Percentiles rank a stretch among this genome's conserved stretches.
phyloP scores from a whole-genome alignment of 2,888 invertebrate species.

The Epistrophe grossulariae region DNA sequence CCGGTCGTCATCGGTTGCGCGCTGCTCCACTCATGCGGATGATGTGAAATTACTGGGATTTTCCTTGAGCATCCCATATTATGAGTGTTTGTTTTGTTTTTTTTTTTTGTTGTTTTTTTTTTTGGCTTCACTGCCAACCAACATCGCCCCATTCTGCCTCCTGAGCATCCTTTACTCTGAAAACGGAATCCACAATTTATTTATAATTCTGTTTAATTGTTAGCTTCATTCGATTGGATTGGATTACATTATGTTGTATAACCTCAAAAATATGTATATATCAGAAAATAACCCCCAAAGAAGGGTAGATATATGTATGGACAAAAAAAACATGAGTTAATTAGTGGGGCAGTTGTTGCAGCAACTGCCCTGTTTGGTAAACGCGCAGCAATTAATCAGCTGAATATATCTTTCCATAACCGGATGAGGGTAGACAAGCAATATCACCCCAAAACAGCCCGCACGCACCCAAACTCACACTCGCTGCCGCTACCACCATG shows the following conservation, averaged over 20 bases:
- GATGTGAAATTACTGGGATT: slow-evolving; percentile 62
- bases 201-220: slow-evolving; percentile 69
- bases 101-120: background rate
- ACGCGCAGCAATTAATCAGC: slow-evolving; percentile 71
- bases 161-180: background rate
- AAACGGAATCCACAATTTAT: slow-evolving; percentile 62
- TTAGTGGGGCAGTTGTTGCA: slow-evolving; percentile 50
- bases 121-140: background rate
- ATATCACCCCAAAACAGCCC: background rate
- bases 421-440: slow-evolving; percentile 28
- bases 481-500: background rate
- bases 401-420: slow-evolving; percentile 51
- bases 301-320: background rate
- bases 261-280: slow-evolving; percentile 34
- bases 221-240: slow-evolving; percentile 66
- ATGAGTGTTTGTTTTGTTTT: slow-evolving; percentile 27
- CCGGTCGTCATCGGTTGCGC: slow-evolving; percentile 31
- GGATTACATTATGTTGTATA: slow-evolving; percentile 63
- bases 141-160: too few relatives aligned
- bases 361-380: slow-evolving; percentile 40
- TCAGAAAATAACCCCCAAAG: background rate
- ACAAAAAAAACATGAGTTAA: slow-evolving; percentile 51
- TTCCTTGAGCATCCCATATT: slow-evolving; percentile 54
- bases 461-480: background rate
- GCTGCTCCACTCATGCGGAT: slow-evolving; percentile 31